Evolutionary conservation across 2,113 vertebrate genomes (phyloP).

Genomic region (Sarotherodon lohbergeri): DNA sequence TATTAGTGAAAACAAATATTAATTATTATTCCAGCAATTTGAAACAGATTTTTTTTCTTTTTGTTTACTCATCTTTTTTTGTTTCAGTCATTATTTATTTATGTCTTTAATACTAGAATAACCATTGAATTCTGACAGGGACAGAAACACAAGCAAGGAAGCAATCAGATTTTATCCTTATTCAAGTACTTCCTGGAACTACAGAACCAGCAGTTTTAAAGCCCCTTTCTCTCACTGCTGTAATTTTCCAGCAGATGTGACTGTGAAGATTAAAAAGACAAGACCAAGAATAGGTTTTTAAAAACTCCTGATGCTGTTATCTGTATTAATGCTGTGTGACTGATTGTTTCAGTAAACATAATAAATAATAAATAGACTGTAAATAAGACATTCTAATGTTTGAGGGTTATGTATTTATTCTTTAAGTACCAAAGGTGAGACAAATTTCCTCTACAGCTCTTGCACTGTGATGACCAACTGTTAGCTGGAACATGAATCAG

Average conservation of each 20-base stretch:
- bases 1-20: neutral
- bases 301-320: neutral
- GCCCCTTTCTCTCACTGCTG: neutral
- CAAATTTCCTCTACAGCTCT: neutral
- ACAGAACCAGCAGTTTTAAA: neutral
- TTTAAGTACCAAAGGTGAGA: neutral
- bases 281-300: neutral
- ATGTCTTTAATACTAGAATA: neutral
- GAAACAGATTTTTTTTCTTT: neutral
- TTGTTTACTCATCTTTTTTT: neutral
- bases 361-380: neutral
- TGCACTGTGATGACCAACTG: neutral
- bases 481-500: neutral
- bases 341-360: neutral
- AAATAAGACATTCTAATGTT: rapidly evolving
- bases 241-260: neutral
- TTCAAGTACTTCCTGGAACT: neutral
- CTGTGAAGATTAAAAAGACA: neutral
- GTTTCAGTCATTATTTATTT: neutral
- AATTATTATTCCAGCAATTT: neutral
- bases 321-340: neutral
- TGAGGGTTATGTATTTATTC: neutral
- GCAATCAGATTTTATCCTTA: rapidly evolving
- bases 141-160: neutral
- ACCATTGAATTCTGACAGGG: neutral